Conservation (phyloP, 2,888 invertebrate genomes). For the Nineta flava region DNA sequence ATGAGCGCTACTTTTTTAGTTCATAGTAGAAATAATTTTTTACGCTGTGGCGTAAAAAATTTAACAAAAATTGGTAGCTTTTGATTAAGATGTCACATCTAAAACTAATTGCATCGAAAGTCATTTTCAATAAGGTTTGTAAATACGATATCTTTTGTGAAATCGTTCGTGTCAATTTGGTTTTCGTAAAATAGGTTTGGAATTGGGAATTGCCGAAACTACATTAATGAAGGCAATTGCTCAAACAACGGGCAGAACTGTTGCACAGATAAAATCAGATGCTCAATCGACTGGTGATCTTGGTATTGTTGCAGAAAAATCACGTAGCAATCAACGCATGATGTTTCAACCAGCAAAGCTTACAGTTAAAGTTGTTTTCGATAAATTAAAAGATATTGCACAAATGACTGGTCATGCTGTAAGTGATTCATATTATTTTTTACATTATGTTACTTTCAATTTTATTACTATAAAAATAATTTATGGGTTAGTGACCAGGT, state of each 20-base stretch:
- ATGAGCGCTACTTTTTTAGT: too few species aligned
- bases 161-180: too few species aligned
- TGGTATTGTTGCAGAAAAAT: constrained; percentile 78
- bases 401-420: constrained; percentile 63
- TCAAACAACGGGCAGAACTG: constrained; percentile 69
- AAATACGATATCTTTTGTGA: too few species aligned
- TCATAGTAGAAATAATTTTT: too few species aligned
- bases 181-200: constrained; percentile 44
- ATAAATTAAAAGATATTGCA: constrained; percentile 74
- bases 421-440: constrained; percentile 19
- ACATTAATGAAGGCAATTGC: constrained; percentile 90
- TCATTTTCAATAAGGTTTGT: too few species aligned
- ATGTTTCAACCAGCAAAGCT: constrained; percentile 75
- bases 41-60: too few species aligned
- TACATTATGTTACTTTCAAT: not conserved
- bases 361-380: constrained; percentile 57
- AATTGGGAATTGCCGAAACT: constrained; percentile 89
- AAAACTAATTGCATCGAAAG: too few species aligned
- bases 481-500: too few species aligned
- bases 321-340: constrained; percentile 68
- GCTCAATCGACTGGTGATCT: constrained; percentile 66
- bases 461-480: not conserved
- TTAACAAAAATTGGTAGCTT: too few species aligned
- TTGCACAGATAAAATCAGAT: constrained; percentile 68
- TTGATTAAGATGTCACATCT: too few species aligned